Percentiles rank a stretch among this genome's conserved stretches.
Conservation (phyloP, 2,888 invertebrate species). For the Scaptomyza parva region DNA sequence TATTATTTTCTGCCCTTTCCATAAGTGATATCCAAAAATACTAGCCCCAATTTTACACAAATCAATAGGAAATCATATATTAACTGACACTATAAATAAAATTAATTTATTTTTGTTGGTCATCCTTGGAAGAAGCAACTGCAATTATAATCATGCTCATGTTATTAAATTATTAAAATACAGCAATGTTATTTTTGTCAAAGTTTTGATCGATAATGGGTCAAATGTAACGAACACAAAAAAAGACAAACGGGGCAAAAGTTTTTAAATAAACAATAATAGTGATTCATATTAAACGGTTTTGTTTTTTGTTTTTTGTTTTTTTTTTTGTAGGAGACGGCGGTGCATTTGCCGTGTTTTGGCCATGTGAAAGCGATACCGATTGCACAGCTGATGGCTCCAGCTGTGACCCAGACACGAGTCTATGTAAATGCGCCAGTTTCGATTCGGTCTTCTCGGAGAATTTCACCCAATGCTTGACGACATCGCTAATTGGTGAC, state of each 20-base stretch:
- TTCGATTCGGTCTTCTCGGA: conserved; percentile 82
- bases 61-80: conserved; percentile 25
- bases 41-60: conserved; percentile 2
- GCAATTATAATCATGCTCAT: conserved; percentile 20
- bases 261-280: conserved; percentile 15
- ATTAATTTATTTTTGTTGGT: background rate
- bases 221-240: conserved; percentile 4
- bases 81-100: conserved; percentile 8
- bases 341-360: conserved; percentile 71
- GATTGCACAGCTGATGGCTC: conserved; percentile 82
- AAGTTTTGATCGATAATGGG: conserved; percentile 18
- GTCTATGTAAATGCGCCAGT: conserved; percentile 76
- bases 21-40: background rate
- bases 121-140: conserved; percentile 8
- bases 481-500: conserved; percentile 83
- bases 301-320: too few species aligned
- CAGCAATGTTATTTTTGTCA: background rate
- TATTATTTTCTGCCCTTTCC: too few species aligned
- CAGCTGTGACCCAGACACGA: conserved; percentile 71
- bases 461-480: conserved; percentile 82
- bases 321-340: conserved; percentile 61
- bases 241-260: background rate
- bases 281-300: background rate
- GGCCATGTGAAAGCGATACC: conserved; percentile 82
- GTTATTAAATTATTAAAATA: conserved; percentile 33